Conservation (phyloP, 1,140 invertebrate species). For the Sinonovacula constricta region DNA sequence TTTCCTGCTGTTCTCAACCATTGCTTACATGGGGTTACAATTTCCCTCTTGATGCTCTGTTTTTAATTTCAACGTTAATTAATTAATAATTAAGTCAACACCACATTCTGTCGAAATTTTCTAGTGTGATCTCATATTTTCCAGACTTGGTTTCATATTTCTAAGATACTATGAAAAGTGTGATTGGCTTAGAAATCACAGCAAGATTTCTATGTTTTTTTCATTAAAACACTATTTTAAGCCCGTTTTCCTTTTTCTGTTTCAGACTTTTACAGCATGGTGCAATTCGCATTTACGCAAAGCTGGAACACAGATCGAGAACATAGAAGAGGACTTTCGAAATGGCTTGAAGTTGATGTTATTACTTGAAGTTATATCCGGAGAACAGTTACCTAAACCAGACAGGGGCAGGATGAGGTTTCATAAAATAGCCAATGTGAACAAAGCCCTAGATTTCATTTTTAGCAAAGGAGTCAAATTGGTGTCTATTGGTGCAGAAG, state of each 20-base stretch:
- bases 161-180: background rate
- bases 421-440: slow-evolving; percentile 99
- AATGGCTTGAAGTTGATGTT: slow-evolving; percentile 99
- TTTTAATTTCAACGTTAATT: too few relatives aligned
- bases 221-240: background rate
- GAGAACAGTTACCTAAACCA: slow-evolving; percentile 97
- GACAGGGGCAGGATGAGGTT: slow-evolving; percentile 99
- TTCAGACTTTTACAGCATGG: slow-evolving; percentile 99
- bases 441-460: slow-evolving; percentile 99
- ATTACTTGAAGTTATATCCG: slow-evolving; percentile 95
- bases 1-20: too few relatives aligned
- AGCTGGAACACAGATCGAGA: slow-evolving; percentile 98
- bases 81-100: background rate
- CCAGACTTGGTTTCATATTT: background rate
- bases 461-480: slow-evolving; percentile 99
- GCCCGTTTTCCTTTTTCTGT: slow-evolving; percentile 73
- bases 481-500: slow-evolving; percentile 96
- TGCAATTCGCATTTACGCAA: slow-evolving; percentile 99
- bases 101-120: background rate
- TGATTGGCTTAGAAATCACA: background rate
- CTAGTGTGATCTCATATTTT: background rate
- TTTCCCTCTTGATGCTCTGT: too few relatives aligned
- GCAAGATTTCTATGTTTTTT: slow-evolving; percentile 1
- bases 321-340: slow-evolving; percentile 99
- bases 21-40: too few relatives aligned